phyloP scores from a whole-genome alignment of 2,113 vertebrate species.

The Platanista minor region DNA sequence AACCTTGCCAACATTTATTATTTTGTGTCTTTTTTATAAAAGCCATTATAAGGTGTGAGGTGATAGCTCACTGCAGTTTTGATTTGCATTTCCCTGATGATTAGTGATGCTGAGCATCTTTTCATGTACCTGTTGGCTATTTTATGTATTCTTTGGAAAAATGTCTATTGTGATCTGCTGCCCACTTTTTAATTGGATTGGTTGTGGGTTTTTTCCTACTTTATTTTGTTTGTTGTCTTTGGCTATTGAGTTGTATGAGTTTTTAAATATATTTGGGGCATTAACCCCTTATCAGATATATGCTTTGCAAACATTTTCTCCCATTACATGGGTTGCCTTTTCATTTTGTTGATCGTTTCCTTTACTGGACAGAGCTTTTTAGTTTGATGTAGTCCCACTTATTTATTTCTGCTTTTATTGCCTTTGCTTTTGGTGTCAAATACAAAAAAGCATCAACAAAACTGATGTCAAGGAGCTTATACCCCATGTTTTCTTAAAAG shows the following conservation, averaged over 20 bases:
- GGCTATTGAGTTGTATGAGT: background rate
- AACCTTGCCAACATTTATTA: background rate
- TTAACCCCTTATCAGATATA: background rate
- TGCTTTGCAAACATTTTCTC: background rate
- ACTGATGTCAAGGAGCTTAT: background rate
- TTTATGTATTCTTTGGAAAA: background rate
- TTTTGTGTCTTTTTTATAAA: background rate
- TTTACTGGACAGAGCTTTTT: background rate
- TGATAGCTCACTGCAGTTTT: background rate
- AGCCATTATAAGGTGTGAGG: background rate
- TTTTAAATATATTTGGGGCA: background rate
- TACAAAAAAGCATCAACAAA: background rate
- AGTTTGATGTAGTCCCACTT: background rate
- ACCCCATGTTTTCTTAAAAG: background rate
- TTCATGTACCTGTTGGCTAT: background rate
- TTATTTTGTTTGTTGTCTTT: background rate
- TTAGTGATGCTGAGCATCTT: background rate
- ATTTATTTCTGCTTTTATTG: background rate
- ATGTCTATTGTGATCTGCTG: background rate
- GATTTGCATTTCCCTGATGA: background rate
- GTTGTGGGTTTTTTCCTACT: background rate
- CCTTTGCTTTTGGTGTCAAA: background rate
- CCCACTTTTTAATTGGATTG: background rate
- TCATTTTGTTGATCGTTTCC: background rate
- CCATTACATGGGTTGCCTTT: background rate